Base-by-base conservation (phyloP, 2,888 invertebrate genomes). In the Poecilobothrus nobilitatus region DNA sequence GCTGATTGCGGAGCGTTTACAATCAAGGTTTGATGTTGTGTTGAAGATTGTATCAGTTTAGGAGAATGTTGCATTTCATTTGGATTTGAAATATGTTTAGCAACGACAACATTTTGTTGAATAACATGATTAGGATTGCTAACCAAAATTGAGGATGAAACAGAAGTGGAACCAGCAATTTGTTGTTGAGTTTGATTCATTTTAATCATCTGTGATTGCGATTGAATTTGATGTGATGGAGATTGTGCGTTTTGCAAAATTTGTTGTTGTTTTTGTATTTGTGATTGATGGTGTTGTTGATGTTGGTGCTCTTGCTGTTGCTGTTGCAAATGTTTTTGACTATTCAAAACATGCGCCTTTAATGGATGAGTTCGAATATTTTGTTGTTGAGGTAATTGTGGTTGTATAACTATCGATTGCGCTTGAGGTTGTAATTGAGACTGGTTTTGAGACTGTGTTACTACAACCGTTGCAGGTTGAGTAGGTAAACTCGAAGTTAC, bases 321-420 rank as follows among this genome's bases (percentile, higher is more conserved):
- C 1, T 68, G 70, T 10, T 77, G 77, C 6, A 77, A 73, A 34
- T 76, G 76, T 72, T 80, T 79, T 72, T 84, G 84, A 44, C 84
- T 83, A 68, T 86, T 86, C 22, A 88, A 76, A 5, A 88, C 87
- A 71, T 88, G 88, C 2, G 88, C 87, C 74, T 88, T 88, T 3
- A 88, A 78, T 7, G 86, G 86, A 22, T 86, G 87, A 0, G 86
- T 79, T 27, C 80, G 78, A 70, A 79, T 81, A 66, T 73, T 77
- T 68, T 76, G 80, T 71, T 78, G 81, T 4, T 81, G 84, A 68
- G 79, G 80, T 76, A 79, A 76, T 62, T 76, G 77, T 15, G 76
- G 77, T 66, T 77, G 76, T 65, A 78, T 69, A n/a, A 80, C 75
- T 63, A 80, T 75, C 1, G 77, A 74, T 67, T 80, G 80, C 63